Evolutionary conservation across 2,888 invertebrate species (phyloP).

Genomic region (Arctia plantaginis): DNA sequence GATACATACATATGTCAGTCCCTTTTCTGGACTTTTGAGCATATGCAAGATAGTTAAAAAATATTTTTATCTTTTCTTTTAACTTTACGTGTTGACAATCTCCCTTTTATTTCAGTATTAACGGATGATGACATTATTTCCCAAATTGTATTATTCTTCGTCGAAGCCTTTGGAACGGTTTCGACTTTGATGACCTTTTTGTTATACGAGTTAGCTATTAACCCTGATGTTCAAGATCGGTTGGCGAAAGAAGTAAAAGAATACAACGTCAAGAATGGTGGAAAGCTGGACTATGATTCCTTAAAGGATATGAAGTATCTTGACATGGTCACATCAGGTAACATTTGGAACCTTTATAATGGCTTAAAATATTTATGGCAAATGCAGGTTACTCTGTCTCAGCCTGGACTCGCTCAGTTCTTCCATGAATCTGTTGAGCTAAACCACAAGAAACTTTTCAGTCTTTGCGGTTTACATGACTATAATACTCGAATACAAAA

Average conservation of each 20-base stretch:
- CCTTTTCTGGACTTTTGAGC: no score
- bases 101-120: slow-evolving; percentile 49
- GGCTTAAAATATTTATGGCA: not conserved
- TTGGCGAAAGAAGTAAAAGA: slow-evolving; percentile 65
- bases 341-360: not conserved
- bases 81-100: not conserved
- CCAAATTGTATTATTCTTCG: slow-evolving; percentile 67
- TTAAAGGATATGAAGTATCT: slow-evolving; percentile 67
- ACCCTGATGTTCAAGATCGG: slow-evolving; percentile 66
- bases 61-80: not conserved
- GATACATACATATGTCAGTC: no score
- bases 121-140: slow-evolving; percentile 37
- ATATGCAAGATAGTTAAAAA: not conserved
- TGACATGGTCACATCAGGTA: slow-evolving; percentile 83
- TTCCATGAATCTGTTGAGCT: no score
- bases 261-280: slow-evolving; percentile 60
- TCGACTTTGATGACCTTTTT: slow-evolving; percentile 63
- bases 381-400: not conserved
- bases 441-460: not conserved
- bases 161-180: slow-evolving; percentile 68
- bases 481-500: not conserved
- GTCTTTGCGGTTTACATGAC: not conserved
- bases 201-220: slow-evolving; percentile 65
- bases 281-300: slow-evolving; percentile 77
- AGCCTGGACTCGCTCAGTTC: no score